Evolutionary conservation across 2,797 vertebrate genomes (phyloP).

Genomic region (Jordanella pulchra): DNA sequence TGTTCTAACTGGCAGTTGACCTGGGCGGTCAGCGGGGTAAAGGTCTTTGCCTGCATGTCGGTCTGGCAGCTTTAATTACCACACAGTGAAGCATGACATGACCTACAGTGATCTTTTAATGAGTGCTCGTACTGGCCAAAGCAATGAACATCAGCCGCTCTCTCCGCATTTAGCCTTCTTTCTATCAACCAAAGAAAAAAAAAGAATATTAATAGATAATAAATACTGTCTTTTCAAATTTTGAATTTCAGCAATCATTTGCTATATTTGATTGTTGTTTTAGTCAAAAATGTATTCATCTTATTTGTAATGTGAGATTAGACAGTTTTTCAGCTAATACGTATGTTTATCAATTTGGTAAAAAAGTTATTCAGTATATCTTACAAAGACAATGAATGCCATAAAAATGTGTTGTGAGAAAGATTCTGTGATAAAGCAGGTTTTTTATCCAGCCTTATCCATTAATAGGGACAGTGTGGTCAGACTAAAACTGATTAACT

Average conservation of each 20-base stretch:
- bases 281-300: background rate
- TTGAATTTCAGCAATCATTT: background rate
- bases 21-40: slow-evolving; percentile 87
- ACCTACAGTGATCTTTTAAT: slow-evolving; percentile 91
- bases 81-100: slow-evolving; percentile 89
- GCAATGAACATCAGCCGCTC: slow-evolving; percentile 69
- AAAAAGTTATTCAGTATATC: background rate
- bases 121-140: slow-evolving; percentile 92
- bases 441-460: background rate
- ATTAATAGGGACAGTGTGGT: background rate
- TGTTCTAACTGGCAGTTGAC: slow-evolving; percentile 95
- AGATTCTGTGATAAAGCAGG: background rate
- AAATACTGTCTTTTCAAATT: background rate
- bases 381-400: background rate
- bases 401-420: background rate
- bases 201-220: background rate
- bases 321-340: background rate
- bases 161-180: slow-evolving; percentile 12
- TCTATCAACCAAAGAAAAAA: background rate
- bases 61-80: slow-evolving; percentile 91
- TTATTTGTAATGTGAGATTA: background rate
- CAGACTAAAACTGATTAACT: background rate
- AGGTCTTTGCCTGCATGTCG: slow-evolving; percentile 83
- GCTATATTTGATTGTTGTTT: background rate
- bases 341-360: background rate